phyloP scores from a whole-genome alignment of 1,140 invertebrate genomes.

The Zelostemma sp. region DNA sequence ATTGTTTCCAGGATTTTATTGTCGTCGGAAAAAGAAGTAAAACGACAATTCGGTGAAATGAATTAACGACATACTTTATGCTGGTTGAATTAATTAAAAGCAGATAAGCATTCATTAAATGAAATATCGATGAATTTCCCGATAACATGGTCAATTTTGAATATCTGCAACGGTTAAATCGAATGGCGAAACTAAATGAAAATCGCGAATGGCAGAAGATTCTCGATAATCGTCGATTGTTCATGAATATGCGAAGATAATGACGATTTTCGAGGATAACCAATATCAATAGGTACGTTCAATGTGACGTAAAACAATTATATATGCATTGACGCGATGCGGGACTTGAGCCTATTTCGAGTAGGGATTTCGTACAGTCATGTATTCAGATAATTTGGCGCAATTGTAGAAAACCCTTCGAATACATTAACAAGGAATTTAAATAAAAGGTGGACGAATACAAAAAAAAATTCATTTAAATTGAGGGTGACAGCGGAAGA shows the following conservation, averaged over 20 bases:
- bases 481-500: neutral
- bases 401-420: neutral
- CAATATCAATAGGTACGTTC: too few species aligned
- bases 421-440: neutral
- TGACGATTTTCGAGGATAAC: neutral
- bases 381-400: too few species aligned
- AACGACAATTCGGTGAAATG: too few species aligned
- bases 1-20: too few species aligned
- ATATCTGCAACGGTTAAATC: neutral
- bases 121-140: neutral
- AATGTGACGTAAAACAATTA: too few species aligned
- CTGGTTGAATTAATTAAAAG: neutral
- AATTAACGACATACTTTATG: too few species aligned
- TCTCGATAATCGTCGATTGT: neutral
- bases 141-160: neutral
- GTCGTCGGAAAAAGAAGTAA: too few species aligned
- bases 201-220: neutral
- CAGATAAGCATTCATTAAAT: neutral
- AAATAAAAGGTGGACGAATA: constrained; percentile 5
- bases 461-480: constrained; percentile 7
- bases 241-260: neutral
- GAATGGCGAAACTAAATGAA: neutral
- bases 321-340: too few species aligned
- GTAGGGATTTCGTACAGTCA: too few species aligned
- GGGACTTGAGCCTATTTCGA: too few species aligned